Conservation (phyloP, 30 jellyfish, hydroid and myxozoan genomes). For the Cassiopea andromeda region DNA sequence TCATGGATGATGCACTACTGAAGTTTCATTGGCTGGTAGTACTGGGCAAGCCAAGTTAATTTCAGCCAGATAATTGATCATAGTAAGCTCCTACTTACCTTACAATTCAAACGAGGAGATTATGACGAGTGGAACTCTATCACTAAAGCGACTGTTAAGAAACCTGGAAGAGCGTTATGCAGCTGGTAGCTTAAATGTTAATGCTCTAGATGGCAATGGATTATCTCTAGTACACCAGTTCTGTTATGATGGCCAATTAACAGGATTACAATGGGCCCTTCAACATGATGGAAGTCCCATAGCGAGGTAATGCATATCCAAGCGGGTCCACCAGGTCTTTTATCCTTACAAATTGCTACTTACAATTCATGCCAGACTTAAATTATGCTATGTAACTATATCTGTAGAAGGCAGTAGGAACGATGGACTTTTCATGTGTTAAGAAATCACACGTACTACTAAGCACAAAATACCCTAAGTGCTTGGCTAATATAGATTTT, state of each 20-base stretch:
- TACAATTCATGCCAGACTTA: neutral
- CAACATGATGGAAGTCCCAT: conserved; percentile 78
- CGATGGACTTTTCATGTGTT: too few relatives aligned
- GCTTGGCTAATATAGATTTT: too few relatives aligned
- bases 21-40: too few relatives aligned
- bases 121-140: conserved; percentile 52
- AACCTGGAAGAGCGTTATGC: conserved; percentile 78
- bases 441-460: too few relatives aligned
- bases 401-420: too few relatives aligned
- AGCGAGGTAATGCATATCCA: conserved; percentile 60
- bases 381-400: too few relatives aligned
- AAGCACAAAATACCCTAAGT: too few relatives aligned
- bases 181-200: conserved; percentile 81
- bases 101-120: neutral
- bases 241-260: conserved; percentile 84
- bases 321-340: neutral
- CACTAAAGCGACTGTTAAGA: conserved; percentile 69
- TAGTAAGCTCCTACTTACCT: neutral
- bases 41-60: too few relatives aligned
- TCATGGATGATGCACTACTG: too few relatives aligned
- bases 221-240: conserved; percentile 84
- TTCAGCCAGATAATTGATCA: too few relatives aligned
- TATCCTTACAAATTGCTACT: neutral
- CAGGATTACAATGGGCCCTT: conserved; percentile 83
- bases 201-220: conserved; percentile 87